These are phyloP conservation scores for Motacilla tschutschensis DNA, from an alignment of 2,113 vertebrate genomes.

Conservation along the genomic window DNA sequence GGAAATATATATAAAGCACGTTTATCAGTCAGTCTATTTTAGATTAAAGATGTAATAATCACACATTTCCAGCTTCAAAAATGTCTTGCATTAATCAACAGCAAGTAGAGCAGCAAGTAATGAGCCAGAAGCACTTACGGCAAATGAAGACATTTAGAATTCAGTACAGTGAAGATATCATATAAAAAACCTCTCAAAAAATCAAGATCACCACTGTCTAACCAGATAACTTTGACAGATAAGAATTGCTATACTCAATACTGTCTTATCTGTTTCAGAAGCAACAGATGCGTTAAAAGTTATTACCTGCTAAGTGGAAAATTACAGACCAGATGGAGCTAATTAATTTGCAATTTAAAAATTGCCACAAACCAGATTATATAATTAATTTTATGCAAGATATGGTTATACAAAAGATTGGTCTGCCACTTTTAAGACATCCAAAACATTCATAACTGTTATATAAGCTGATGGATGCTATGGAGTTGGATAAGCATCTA, in stretches of 20 bases:
- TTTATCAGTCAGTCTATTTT: conserved; percentile 58
- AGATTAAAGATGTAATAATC: conserved; percentile 61
- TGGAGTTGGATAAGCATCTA: neutral
- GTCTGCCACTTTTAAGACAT: neutral
- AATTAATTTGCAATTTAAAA: conserved; percentile 77
- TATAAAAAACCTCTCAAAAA: neutral
- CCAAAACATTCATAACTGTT: neutral
- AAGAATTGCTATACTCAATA: conserved; percentile 35
- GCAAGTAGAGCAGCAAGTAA: conserved; percentile 39
- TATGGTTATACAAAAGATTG: neutral
- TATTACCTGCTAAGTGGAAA: conserved; percentile 74
- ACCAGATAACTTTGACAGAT: conserved; percentile 15
- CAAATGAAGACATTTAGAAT: conserved; percentile 39
- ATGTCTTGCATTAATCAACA: conserved; percentile 63
- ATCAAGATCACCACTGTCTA: conserved; percentile 7
- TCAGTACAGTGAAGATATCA: conserved; percentile 8
- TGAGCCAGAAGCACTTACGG: conserved; percentile 2
- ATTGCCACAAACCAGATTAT: conserved; percentile 67
- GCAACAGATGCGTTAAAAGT: conserved; percentile 65
- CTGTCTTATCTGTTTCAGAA: conserved; percentile 51
- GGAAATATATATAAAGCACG: conserved; percentile 28
- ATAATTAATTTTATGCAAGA: conserved; percentile 63
- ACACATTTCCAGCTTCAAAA: conserved; percentile 60
- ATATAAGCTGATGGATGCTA: neutral
- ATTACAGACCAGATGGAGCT: conserved; percentile 70